phyloP scores from a whole-genome alignment of 2,113 vertebrate genomes.

The Mastomys coucha region DNA sequence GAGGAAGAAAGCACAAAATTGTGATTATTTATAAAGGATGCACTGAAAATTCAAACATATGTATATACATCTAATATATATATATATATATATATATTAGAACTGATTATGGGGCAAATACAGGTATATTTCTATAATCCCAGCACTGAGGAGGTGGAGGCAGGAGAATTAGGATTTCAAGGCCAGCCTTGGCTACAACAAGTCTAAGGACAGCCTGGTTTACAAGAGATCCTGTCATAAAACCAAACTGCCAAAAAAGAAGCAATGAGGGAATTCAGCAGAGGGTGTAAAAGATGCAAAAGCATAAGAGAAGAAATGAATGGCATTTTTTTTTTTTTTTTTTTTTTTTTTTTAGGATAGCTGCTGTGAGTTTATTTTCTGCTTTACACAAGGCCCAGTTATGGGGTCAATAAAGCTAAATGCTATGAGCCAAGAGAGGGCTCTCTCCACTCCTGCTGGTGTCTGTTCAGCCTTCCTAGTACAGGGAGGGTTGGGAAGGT shows the following conservation, averaged over 20 bases:
- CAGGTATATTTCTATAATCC: background rate
- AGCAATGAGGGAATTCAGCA: background rate
- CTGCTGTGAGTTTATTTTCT: constrained; percentile 87
- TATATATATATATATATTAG: background rate
- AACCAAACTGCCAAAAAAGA: background rate
- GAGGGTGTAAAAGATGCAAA: background rate
- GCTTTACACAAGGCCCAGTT: constrained; percentile 67
- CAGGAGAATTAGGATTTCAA: background rate
- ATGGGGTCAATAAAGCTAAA: constrained; percentile 69
- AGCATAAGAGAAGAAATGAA: background rate
- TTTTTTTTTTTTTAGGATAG: constrained; percentile 78
- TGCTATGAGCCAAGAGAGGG: constrained; percentile 52
- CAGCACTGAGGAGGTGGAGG: background rate
- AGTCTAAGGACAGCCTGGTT: background rate
- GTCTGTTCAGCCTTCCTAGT: constrained; percentile 58
- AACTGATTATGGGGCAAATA: background rate
- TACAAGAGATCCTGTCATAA: background rate
- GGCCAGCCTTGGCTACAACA: background rate
- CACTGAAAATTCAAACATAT: background rate
- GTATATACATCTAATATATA: no score
- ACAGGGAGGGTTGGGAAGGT: background rate
- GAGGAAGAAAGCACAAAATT: constrained; percentile 3
- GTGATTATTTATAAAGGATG: background rate
- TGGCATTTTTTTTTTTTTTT: background rate
- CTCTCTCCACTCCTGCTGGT: constrained; percentile 63